Base-by-base conservation (phyloP, 2,797 vertebrate species). In the Fistularia commersonii region DNA sequence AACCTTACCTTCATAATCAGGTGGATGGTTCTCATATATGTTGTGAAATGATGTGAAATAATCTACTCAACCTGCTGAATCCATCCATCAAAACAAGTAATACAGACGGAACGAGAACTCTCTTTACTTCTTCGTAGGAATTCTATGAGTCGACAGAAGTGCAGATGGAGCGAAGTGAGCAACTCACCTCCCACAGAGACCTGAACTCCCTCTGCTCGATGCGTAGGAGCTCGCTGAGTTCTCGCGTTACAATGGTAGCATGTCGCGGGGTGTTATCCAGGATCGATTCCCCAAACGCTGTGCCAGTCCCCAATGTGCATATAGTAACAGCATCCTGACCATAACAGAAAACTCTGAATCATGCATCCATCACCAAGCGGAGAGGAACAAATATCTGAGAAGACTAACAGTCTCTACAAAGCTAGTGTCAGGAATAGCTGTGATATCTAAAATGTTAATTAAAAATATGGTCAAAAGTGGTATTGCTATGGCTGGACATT, bases 281-380 rank as follows among this genome's bases (percentile, higher is more conserved):
- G 80, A 98, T 95, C 9, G 96, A 99, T 87, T 99, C 97, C 82
- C 97, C 96, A 62, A 99, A 98, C 32, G 96, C 95, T 0, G 93
- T 97, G 71, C 96, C 96, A 8, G 93, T 89, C 56, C 95, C 95
- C 88, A 98, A 82, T 1, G 95, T 98, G 71, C 96, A 99, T 80
- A 99, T 96, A 46, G 92, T 94, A 81, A 97, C 93, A 3, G 94
- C 93, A 88, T 98, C 96, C 97, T 99, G 39, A 83, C 41, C 41
- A 51, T 72, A 69, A 67, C 31, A 53, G 14, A 12, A 7, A 45
- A 33, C 23, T 40, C 38, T 47, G 41, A 3, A 3, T 41, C 35
- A 61, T 43, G 31, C 46, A 36, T 64, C 32, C 10, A 41, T 8
- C 13, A 42, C 38, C 23, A 31, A 5, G 1, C 9, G 23, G 31